Evolutionary conservation across 2,888 invertebrate species (phyloP), one percentile per base, ranked within the genome.

Genomic region (Cordilura impudica): DNA sequence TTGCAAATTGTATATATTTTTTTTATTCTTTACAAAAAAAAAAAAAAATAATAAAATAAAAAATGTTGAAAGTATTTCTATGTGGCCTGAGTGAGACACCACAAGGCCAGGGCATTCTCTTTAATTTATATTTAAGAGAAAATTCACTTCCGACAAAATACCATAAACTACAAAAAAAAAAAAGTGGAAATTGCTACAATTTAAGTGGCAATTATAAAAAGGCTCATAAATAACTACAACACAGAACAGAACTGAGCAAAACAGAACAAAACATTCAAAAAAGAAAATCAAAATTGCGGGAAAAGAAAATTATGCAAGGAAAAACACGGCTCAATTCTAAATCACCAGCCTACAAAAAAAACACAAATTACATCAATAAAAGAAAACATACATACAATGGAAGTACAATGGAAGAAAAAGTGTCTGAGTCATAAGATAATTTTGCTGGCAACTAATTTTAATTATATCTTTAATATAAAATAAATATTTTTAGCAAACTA

Each of bases 131-230:
- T 63, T 29, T 21, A 29, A 43, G 16, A 19, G 8, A 76, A n/a
- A 26, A 23, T 19, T 53, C 60, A 60, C 19, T 70, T 71, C 45
- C 18, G 43, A 47, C 45, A 43, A 51, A 53, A 67, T 4, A 18
- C 65, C 23, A 66, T 71, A 71, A 54, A 49, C 58, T 49, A 58
- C 29, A 49, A 35, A 69, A 63, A 61, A 53, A 76, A 66, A 35
- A 60, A 76, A 67, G 23, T 81, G 83, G 82, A 86, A 85, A 85
- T 84, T 84, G 84, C 82, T 83, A 74, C 71, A 72, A 67, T 79
- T 80, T 82, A 83, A 77, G 82, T 80, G 81, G 80, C 79, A 75
- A 72, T 70, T 76, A 77, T 56, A 67, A 79, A 76, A 77, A 70
- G 60, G 66, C 45, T 70, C 65, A 78, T 74, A 81, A 76, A 66